Percentiles rank a stretch among this genome's conserved stretches.
Conservation (phyloP, 2,797 vertebrate species). For the Melopsittacus undulatus region DNA sequence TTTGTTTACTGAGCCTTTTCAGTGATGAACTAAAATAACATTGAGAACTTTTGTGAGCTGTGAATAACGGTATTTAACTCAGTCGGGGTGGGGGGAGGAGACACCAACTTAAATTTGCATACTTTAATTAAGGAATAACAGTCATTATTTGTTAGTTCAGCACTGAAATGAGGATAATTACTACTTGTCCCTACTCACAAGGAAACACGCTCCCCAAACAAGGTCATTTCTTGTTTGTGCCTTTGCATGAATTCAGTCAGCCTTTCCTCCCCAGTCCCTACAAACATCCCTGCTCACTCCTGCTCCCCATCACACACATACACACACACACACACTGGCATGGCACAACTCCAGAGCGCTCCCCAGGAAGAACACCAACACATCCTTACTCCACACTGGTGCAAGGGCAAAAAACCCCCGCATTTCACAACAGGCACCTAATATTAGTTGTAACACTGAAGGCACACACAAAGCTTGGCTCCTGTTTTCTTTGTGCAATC, state of each 20-base stretch:
- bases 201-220: conserved; percentile 58
- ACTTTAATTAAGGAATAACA: conserved; percentile 62
- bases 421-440: not conserved
- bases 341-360: not conserved
- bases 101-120: conserved; percentile 31
- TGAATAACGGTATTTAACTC: conserved; percentile 50
- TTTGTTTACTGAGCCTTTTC: conserved; percentile 40
- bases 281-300: not conserved
- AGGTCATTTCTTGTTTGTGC: conserved; percentile 67
- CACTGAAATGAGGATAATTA: conserved; percentile 70
- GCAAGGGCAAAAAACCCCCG: not conserved
- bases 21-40: conserved; percentile 31
- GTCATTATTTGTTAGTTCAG: conserved; percentile 64
- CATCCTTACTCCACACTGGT: not conserved
- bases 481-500: not conserved
- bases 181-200: conserved; percentile 60
- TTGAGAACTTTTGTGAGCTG: conserved; percentile 21
- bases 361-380: not conserved
- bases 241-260: conserved; percentile 49
- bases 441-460: not conserved
- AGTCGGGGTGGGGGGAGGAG: not conserved
- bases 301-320: not conserved
- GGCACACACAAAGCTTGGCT: not conserved
- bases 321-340: not conserved
- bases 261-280: conserved; percentile 13